Conservation (phyloP, 2,113 vertebrate genomes). For the Heptranchias perlo region DNA sequence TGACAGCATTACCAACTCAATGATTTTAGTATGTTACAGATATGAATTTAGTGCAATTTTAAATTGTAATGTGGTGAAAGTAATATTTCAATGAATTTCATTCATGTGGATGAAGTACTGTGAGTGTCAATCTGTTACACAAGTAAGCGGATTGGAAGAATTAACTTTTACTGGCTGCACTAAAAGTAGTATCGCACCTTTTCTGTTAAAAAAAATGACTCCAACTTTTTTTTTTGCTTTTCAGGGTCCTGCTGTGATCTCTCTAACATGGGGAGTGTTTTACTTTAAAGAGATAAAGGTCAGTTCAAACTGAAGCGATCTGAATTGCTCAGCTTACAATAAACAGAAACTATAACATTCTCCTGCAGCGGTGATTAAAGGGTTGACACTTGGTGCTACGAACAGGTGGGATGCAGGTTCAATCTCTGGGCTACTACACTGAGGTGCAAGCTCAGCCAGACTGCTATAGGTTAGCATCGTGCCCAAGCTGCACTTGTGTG, state of each 20-base stretch:
- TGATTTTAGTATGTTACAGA: neutral
- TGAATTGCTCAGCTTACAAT: neutral
- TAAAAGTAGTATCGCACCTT: neutral
- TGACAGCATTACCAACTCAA: neutral
- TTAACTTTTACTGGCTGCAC: neutral
- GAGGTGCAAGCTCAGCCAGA: neutral
- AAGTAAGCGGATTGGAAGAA: neutral
- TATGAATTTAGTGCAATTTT: neutral
- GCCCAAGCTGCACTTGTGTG: neutral
- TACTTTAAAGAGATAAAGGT: slow-evolving; percentile 37
- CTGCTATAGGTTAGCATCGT: neutral
- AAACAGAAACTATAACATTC: neutral
- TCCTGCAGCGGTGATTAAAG: neutral
- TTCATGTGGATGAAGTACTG: neutral
- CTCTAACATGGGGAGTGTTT: slow-evolving; percentile 31
- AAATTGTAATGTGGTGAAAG: neutral
- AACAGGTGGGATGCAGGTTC: neutral
- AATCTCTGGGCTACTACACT: neutral
- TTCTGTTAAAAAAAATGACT: neutral
- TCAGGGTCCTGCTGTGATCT: slow-evolving; percentile 30
- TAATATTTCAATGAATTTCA: neutral
- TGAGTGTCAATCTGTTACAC: neutral
- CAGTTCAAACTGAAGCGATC: neutral
- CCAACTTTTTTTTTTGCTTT: slow-evolving; percentile 4
- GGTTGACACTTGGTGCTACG: no score